Conservation (phyloP, 2,888 invertebrate genomes). For the Latrodectus hesperus region DNA sequence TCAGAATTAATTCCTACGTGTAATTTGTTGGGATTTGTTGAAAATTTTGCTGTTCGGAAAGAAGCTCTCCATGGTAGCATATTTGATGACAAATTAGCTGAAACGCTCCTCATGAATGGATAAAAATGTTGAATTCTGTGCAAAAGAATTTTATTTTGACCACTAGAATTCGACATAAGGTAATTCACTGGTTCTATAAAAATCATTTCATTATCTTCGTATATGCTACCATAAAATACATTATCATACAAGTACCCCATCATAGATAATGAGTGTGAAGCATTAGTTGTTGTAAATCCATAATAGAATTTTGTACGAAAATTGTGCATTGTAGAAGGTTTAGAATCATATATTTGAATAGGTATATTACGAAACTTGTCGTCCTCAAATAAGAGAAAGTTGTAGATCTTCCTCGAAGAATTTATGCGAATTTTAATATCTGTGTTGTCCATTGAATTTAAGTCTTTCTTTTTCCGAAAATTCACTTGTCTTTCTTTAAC, state of each 20-base stretch:
- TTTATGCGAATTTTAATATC: constrained; percentile 29
- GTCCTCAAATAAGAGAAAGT: constrained; percentile 41
- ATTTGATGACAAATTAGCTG: background rate
- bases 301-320: background rate
- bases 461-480: background rate
- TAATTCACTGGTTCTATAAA: constrained; percentile 19
- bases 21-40: background rate
- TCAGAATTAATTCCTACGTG: background rate
- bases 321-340: background rate
- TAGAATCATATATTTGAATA: background rate
- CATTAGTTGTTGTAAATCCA: constrained; percentile 11
- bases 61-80: background rate
- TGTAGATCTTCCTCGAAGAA: constrained; percentile 7
- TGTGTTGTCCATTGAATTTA: background rate
- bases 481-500: background rate
- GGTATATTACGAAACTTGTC: background rate
- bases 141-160: constrained; percentile 13
- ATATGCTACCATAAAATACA: constrained; percentile 22
- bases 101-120: background rate
- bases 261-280: constrained; percentile 8
- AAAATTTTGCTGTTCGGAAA: constrained; percentile 6
- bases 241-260: constrained; percentile 23
- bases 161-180: background rate
- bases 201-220: background rate
- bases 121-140: constrained; percentile 20